Evolutionary conservation across 1,140 invertebrate genomes (phyloP), one percentile per base, ranked within the genome.

Genomic region (Drosophila sp.): DNA sequence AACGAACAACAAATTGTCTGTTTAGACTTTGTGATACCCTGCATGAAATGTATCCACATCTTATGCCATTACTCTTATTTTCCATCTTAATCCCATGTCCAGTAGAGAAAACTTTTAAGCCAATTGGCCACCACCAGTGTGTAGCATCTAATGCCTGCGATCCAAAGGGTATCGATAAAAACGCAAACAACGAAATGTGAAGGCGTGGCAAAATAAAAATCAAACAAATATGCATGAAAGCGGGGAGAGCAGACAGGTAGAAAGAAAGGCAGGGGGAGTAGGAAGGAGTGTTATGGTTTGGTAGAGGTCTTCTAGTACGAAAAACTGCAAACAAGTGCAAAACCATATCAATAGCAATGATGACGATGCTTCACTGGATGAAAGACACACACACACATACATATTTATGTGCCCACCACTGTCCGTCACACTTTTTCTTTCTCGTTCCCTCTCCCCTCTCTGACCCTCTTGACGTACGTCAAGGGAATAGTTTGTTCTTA

Each of bases 151-250:
- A 17, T 17, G 17, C 17, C 17, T 17, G 17, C 17, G 17, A 17
- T 17, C 17, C 17, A 30, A 30, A 30, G 4, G 30, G 35, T 10
- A 7, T 38, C 35, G 0, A 38, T 38, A 30, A 30, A 30, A 4
- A 30, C 8, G 35, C 8, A 11, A 38, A 11, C 32, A 64, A 61
- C 41, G 44, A 65, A 80, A 80, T 58, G 50, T 76, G 74, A 78
- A 78, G 81, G 81, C 81, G 81, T 85, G 82, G 67, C 78, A 75
- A 86, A 87, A 87, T 76, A 70, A 87, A 58, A 86, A 76, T 87
- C 75, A 87, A 85, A 85, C 76, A 74, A 79, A 82, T 27, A 76
- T 66, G 33, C 65, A 44, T 17, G 27, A 8, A 29, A 29, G 55
- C 8, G 17, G 47, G 27, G 23, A 38, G 35, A 4, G 44, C 23